These are phyloP conservation scores for Chloroclysta siterata DNA, from an alignment of 2,888 invertebrate species.

Conservation along the genomic window DNA sequence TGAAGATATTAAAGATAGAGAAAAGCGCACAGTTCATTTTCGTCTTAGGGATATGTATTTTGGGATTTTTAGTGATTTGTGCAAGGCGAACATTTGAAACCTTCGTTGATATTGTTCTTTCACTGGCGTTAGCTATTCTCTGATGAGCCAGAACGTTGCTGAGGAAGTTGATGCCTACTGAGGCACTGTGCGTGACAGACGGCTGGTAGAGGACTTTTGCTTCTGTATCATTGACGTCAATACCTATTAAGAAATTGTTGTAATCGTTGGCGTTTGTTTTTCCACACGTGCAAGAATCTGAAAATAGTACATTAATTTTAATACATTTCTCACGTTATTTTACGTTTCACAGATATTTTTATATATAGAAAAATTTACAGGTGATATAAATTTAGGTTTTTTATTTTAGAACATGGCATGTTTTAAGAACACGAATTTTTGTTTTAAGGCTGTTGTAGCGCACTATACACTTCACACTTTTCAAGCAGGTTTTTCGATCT, in stretches of 20 bases:
- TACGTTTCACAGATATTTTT: too few relatives aligned
- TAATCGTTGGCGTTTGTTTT: constrained; percentile 52
- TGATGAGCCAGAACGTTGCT: constrained; percentile 15
- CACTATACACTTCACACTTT: too few relatives aligned
- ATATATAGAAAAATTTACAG: too few relatives aligned
- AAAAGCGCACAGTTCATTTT: constrained; percentile 37
- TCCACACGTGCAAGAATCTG: constrained; percentile 9
- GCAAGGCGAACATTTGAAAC: background rate
- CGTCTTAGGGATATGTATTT: constrained; percentile 10
- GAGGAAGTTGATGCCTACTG: constrained; percentile 14
- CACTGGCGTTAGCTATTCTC: constrained; percentile 2
- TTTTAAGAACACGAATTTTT: too few relatives aligned
- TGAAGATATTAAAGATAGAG: constrained; percentile 37
- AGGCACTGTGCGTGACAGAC: constrained; percentile 4
- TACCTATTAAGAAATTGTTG: constrained; percentile 75
- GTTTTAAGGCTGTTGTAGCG: too few relatives aligned
- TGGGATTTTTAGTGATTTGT: background rate
- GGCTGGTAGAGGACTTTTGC: constrained; percentile 54
- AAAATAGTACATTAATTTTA: background rate
- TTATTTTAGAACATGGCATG: too few relatives aligned
- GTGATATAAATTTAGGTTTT: too few relatives aligned
- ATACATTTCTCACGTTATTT: background rate
- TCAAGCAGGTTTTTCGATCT: too few relatives aligned
- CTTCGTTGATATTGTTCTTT: background rate
- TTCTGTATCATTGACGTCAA: constrained; percentile 66